Percentiles rank a stretch among this genome's conserved stretches.
Evolutionary conservation across 2,113 vertebrate species (phyloP).

Genomic region (Gobiocypris rarus): DNA sequence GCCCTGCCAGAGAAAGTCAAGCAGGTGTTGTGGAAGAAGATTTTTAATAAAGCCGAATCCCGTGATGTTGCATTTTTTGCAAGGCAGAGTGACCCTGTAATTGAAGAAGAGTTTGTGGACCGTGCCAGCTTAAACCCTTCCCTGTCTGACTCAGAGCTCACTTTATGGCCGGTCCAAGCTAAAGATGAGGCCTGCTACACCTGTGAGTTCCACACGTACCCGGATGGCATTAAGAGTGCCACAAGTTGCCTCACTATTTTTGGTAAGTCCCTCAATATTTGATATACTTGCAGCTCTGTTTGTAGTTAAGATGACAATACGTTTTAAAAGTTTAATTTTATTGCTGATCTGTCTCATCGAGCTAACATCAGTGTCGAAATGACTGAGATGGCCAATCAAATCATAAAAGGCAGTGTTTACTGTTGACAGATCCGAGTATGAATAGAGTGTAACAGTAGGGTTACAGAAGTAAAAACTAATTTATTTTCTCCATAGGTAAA

Average conservation of each 20-base stretch:
- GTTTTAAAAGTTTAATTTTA: background rate
- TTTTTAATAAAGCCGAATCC: constrained; percentile 44
- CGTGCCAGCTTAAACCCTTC: constrained; percentile 70
- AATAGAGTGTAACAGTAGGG: too few species aligned
- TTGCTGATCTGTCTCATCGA: background rate
- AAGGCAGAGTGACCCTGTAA: constrained; percentile 70
- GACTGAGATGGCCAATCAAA: background rate
- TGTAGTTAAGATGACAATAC: background rate
- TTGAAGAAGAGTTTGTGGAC: constrained; percentile 70
- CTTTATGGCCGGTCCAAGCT: constrained; percentile 70
- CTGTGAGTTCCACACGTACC: constrained; percentile 70
- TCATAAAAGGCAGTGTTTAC: too few species aligned
- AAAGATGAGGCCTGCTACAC: constrained; percentile 80
- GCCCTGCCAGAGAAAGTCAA: constrained; percentile 76
- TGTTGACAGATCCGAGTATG: too few species aligned
- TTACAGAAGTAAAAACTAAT: too few species aligned
- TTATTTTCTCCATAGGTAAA: too few species aligned
- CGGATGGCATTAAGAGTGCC: constrained; percentile 66
- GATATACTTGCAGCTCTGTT: background rate
- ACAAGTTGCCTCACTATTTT: constrained; percentile 74
- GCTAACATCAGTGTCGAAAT: background rate
- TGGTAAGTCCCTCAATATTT: constrained; percentile 44
- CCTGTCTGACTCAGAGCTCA: constrained; percentile 71
- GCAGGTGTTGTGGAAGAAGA: constrained; percentile 71
- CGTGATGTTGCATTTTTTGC: constrained; percentile 70